phyloP scores from a whole-genome alignment of 2,113 vertebrate genomes.

The Gasterosteus nipponicus region DNA sequence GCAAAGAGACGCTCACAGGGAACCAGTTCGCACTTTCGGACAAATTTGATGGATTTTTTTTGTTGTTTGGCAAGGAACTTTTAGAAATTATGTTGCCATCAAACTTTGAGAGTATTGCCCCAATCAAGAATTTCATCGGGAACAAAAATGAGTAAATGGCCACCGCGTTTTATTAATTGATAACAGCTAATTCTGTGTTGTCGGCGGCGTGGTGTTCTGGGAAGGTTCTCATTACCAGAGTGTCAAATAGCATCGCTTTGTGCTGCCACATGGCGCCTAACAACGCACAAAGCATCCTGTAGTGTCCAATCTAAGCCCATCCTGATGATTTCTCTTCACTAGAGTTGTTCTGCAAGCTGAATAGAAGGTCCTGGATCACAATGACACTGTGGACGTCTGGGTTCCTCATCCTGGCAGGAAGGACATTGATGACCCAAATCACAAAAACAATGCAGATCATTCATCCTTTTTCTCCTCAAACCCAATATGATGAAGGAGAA shows the following conservation, averaged over 20 bases:
- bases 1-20: slow-evolving; percentile 18
- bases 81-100: neutral
- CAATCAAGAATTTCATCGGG: slow-evolving; percentile 11
- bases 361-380: neutral
- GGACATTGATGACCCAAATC: neutral
- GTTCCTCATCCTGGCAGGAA: neutral
- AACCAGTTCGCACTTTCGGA: slow-evolving; percentile 27
- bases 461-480: neutral
- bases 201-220: neutral
- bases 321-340: neutral
- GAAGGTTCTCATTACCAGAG: neutral
- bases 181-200: neutral
- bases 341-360: neutral
- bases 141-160: neutral
- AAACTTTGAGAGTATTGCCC: neutral
- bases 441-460: neutral
- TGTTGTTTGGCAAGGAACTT: neutral
- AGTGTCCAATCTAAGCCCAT: neutral
- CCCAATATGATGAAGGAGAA: neutral
- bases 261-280: neutral
- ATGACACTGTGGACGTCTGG: neutral
- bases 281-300: neutral
- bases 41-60: slow-evolving; percentile 9
- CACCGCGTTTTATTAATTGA: neutral
- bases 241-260: neutral